phyloP scores from a whole-genome alignment of 92 coral and sea anemone species.

The Umimayanthus chanpuru region DNA sequence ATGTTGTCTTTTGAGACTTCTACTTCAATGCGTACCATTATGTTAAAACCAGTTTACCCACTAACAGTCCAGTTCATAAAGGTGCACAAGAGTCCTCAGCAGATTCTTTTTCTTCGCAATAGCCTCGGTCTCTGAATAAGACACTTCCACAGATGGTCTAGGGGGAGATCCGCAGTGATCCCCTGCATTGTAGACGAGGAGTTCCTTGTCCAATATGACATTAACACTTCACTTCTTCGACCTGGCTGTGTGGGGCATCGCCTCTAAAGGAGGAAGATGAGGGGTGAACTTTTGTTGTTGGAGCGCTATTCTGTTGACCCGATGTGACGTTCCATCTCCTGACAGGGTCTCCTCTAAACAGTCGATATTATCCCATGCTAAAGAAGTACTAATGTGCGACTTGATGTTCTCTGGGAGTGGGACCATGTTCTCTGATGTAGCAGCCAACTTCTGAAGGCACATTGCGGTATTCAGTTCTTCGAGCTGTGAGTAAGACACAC shows the following conservation, averaged over 20 bases:
- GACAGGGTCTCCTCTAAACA: conserved; percentile 58
- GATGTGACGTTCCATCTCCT: conserved; percentile 67
- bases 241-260: too few relatives aligned
- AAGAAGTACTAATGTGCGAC: conserved; percentile 51
- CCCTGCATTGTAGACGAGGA: conserved; percentile 39
- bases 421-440: conserved; percentile 30
- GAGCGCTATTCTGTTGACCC: conserved; percentile 63
- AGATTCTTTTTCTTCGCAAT: conserved; percentile 49
- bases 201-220: too few relatives aligned
- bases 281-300: too few relatives aligned
- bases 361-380: conserved; percentile 77
- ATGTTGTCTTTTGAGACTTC: conserved; percentile 33
- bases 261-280: too few relatives aligned
- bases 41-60: conserved; percentile 52
- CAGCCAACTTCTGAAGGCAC: conserved; percentile 52
- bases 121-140: conserved; percentile 42
- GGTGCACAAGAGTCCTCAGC: conserved; percentile 42
- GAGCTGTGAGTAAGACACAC: conserved; percentile 37
- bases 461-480: conserved; percentile 56
- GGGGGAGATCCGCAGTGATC: conserved; percentile 49
- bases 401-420: conserved; percentile 56
- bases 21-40: conserved; percentile 38
- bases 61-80: conserved; percentile 44
- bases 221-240: too few relatives aligned
- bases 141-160: conserved; percentile 55